Base-by-base conservation (phyloP, 2,113 vertebrate species). In the Albula glossodonta region DNA sequence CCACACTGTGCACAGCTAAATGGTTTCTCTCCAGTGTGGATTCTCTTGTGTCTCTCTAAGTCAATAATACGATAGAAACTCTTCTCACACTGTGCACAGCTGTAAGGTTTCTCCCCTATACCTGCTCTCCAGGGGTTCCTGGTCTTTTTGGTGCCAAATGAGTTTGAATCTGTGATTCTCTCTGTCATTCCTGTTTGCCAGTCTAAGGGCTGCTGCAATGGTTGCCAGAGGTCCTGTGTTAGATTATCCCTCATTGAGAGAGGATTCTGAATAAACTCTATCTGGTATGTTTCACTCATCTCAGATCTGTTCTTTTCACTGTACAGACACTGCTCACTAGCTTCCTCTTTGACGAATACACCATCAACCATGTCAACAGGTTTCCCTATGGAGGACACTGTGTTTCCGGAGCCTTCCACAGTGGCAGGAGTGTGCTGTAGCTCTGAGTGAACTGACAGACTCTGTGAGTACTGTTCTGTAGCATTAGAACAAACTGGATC, bases 381-480 rank as follows among this genome's bases (percentile, higher is more conserved):
- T 82, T 87, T 82, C 9, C 2, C 49, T 10, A 63, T 15, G 0
- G 66, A 15, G 19, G 91, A 85, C 0, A 91, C 89, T 6, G 83
- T 85, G 5, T 77, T 56, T 8, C 94, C 90, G 2, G 92, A 88
- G 51, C 92, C 90, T 80, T 92, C 91, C 87, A 94, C 84, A 0
- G 93, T 92, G 1, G 94, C 92, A 80, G 93, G 92, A 86, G 94
- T 93, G 11, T 93, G 90, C 31, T 92, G 84, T 79, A 93, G 89
- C 53, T 93, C 91, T 0, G 90, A 91, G 82, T 94, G 56, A 12
- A 12, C 56, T 60, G 11, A 92, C 56, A 92, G 60, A 22, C 86
- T 88, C 57, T 89, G 90, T 0, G 89, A 83, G 49, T 84, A 70
- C 79, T 90, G 92, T 84, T 92, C 91, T 0, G 93, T 82, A 51